Evolutionary conservation across 2,797 vertebrate species (phyloP), one percentile per base, ranked within the genome.

Genomic region (Oryzias dopingdopingensis): DNA sequence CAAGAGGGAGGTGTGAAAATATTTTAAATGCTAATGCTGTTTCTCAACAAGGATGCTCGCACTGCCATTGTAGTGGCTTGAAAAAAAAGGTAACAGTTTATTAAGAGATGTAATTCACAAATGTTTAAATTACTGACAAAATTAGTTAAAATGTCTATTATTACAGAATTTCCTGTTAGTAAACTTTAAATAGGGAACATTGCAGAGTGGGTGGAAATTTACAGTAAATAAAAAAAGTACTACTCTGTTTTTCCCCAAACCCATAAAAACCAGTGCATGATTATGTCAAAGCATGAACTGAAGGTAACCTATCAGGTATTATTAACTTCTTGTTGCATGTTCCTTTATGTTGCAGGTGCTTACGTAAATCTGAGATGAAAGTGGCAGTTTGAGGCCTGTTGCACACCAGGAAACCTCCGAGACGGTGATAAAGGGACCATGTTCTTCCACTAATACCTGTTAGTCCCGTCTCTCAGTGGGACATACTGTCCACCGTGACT

Each of bases 381-480:
- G 56, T 14, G 41, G 22, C n/a, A 43, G 12, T 50, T 8, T 59
- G 42, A 53, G 42, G 44, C 46, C 43, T 42, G 51, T 44, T 70
- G 49, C 54, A 71, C 54, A 52, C 48, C 1, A 50, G 57, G 57
- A 60, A 67, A 70, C 63, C 58, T 74, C 67, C 29, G 49, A 43
- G 15, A 50, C 55, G 67, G 60, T 58, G 70, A 74, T 77, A 85
- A 85, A 85, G 69, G 62, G 42, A 74, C 73, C 59, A 70, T 74
- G 67, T 63, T 72, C 72, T 74, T 80, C 57, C 53, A 53, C 59
- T 77, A 77, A 84, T 80, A 83, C 79, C 67, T 67, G 86, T 84
- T 77, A 86, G 65, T 76, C 74, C 70, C 70, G 64, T 68, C 64
- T 85, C 89, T 86, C 81, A 80, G 62, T 84, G 89, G 86, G 79